Base-by-base conservation (phyloP, 2,888 invertebrate genomes). In the Drosophila pegasa region DNA sequence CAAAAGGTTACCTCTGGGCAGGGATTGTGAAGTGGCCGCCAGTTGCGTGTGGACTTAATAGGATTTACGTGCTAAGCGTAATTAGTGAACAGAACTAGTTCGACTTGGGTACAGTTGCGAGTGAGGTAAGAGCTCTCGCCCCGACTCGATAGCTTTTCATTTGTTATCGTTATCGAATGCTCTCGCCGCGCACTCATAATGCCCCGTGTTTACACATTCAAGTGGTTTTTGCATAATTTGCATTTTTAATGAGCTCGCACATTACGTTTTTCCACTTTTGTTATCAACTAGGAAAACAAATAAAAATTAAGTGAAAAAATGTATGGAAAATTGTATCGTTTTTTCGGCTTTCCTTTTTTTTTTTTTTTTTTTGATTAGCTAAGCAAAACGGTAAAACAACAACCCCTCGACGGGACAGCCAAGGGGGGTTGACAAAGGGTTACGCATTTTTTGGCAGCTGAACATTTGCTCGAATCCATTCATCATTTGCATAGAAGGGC, bases 291-390 rank as follows among this genome's bases (percentile, higher is more conserved):
- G 64, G 68, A 87, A 88, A 88, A 87, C 85, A 85, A 85, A 88
- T 88, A 87, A 71, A 87, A 86, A 86, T 88, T 84, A 84, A 74
- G 71, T 88, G 87, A 76, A 87, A 88, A 88, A 83, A 73, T 71
- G 43, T 40, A 64, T 58, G 41, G 66, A 80, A 86, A 88, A 80
- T 71, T 78, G 60, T 68, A 62, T 41, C 75, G 8, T 54, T 67
- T 66, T 65, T 58, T 56, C n/a, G n/a, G n/a, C n/a, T n/a, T n/a
- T n/a, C n/a, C n/a, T 45, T 35, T 20, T 16, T 25, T 37, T 16
- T 55, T 41, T 1, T 20, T 4, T 25, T 40, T 29, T 6, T 27
- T 75, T 81, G 81, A 84, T 84, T 80, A 67, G 71, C 76, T 58
- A 40, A 75, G 43, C 73, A 59, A 56, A 73, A 55, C 40, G 38